Evolutionary conservation across 92 coral and sea anemone species (phyloP).

Genomic region (Siderastrea siderea): DNA sequence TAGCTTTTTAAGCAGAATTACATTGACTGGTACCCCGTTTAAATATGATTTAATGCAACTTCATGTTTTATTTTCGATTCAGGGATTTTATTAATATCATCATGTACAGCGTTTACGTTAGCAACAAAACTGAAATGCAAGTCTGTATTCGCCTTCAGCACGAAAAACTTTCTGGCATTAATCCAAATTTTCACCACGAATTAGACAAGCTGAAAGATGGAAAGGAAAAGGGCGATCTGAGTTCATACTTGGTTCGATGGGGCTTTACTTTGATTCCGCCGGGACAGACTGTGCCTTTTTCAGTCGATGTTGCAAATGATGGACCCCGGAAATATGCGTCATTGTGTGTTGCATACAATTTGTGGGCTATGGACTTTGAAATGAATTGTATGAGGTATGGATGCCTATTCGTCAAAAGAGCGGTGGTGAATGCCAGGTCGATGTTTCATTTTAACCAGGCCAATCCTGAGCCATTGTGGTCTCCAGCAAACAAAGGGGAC

Average conservation of each 20-base stretch:
- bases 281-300: background rate
- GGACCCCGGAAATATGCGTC: background rate
- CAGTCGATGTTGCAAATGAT: background rate
- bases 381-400: background rate
- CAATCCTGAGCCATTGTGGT: constrained; percentile 2
- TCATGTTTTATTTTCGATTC: too few species aligned
- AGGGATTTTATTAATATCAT: too few species aligned
- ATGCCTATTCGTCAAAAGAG: background rate
- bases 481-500: background rate
- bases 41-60: too few species aligned
- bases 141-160: background rate
- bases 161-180: background rate
- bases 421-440: background rate
- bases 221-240: background rate
- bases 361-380: constrained; percentile 17
- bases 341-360: background rate
- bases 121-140: too few species aligned
- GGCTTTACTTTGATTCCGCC: constrained; percentile 5
- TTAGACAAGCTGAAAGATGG: background rate
- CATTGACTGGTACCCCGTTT: too few species aligned
- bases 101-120: background rate
- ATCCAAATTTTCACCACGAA: background rate
- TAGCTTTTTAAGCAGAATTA: too few species aligned
- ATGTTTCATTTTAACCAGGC: background rate
- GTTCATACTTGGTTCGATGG: background rate